Evolutionary conservation across 2,888 invertebrate genomes (phyloP), one percentile per base, ranked within the genome.

Genomic region (Gortyna flavago): DNA sequence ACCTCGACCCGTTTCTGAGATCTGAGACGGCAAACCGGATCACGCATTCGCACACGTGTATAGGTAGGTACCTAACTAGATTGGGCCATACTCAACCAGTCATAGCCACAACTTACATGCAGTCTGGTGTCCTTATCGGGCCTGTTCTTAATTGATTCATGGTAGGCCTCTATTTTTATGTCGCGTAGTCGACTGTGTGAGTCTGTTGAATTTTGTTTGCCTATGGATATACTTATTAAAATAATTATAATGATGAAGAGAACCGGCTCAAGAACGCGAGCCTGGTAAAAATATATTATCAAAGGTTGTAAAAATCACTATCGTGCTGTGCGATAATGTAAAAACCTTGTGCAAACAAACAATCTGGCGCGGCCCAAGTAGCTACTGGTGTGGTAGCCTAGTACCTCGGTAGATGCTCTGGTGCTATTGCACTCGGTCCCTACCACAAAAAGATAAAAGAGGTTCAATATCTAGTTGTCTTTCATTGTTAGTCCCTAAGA

Each of bases 1-100:
- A 83, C 91, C 92, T 92, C 93, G 92, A 92, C 92, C 92, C 81
- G 90, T 90, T 91, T 91, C 87, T 84, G 79, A 76, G 84, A 82
- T 91, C 87, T 84, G 79, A 76, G 84, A 82, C 85, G 85, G 77
- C 88, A 90, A 93, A 93, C 93, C 93, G 92, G 93, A 91, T 91
- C 91, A 91, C 90, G 75, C 87, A 89, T 82, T 83, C 68, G 62
- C 81, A 81, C 85, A 81, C 84, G 87, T 89, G 89, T 89, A 83
- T 84, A 65, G 1, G 83, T 84, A 65, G 1, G 25, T 59, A 62
- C 35, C 62, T 62, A 89, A 88, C 90, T 90, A 86, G 90, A 89
- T 89, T 89, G 80, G 86, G 80, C 84, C 89, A 89, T 85, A 87
- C 84, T 86, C 77, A 81, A 85, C 86, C 79, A 79, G 81, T 75